phyloP scores from a whole-genome alignment of 53 echinoderm and acorn worm genomes.

The Temnopleurus reevesii region DNA sequence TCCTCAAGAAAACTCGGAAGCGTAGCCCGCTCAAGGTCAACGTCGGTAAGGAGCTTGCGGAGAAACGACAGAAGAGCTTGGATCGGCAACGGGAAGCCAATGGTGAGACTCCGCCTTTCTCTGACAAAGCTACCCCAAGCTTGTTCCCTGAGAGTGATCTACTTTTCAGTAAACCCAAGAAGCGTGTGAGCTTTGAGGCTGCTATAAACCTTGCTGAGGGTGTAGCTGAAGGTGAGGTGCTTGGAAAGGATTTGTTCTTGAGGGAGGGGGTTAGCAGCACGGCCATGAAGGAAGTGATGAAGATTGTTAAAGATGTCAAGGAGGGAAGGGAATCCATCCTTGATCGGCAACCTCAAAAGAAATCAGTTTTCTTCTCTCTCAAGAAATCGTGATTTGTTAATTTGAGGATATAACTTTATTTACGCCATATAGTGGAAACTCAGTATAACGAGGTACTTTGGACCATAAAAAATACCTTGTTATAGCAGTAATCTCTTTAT shows the following conservation, averaged over 20 bases:
- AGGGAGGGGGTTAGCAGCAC: neutral
- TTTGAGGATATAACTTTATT: neutral
- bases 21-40: neutral
- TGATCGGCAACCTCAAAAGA: neutral
- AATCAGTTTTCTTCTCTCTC: constrained; percentile 2
- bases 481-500: too few species aligned
- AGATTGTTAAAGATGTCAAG: neutral
- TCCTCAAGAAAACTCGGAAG: neutral
- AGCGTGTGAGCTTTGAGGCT: constrained; percentile 12
- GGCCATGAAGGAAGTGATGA: constrained; percentile 13
- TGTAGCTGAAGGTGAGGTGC: neutral
- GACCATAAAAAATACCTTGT: too few species aligned
- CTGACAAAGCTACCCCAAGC: neutral
- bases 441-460: too few species aligned
- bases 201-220: neutral
- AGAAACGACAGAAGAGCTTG: neutral
- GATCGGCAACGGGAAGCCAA: neutral
- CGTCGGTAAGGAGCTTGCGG: neutral
- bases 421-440: too few species aligned
- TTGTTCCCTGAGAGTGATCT: neutral
- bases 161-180: neutral
- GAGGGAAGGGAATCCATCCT: neutral
- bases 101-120: neutral
- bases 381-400: too few species aligned
- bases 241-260: neutral